Evolutionary conservation across 2,797 vertebrate genomes (phyloP).

Genomic region (Valencia hispanica): DNA sequence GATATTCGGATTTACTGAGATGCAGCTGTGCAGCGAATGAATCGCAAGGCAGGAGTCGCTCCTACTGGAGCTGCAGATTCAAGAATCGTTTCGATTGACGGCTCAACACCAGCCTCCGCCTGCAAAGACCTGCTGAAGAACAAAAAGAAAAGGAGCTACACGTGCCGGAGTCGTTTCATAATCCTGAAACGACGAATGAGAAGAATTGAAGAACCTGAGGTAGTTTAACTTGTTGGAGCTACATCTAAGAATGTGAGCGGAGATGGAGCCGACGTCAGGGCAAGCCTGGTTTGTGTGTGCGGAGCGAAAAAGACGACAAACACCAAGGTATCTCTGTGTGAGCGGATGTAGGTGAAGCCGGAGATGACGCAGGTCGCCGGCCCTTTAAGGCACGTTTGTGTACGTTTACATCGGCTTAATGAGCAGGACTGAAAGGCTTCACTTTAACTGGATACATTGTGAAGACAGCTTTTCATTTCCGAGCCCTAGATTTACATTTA

Average conservation of each 20-base stretch:
- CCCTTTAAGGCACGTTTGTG: slow-evolving; percentile 72
- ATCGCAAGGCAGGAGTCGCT: background rate
- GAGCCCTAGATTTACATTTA: slow-evolving; percentile 56
- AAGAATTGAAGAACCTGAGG: slow-evolving; percentile 53
- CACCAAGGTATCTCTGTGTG: slow-evolving; percentile 68
- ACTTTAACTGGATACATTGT: slow-evolving; percentile 61
- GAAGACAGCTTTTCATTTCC: slow-evolving; percentile 49
- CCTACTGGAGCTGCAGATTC: background rate
- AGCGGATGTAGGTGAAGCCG: slow-evolving; percentile 31
- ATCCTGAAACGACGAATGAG: background rate
- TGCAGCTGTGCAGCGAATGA: background rate
- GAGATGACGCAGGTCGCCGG: slow-evolving; percentile 39
- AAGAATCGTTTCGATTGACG: background rate
- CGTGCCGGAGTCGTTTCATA: slow-evolving; percentile 20
- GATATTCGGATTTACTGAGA: background rate
- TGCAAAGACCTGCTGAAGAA: background rate
- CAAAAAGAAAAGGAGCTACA: background rate
- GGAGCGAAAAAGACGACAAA: background rate
- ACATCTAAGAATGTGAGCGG: slow-evolving; percentile 11
- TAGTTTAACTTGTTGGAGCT: slow-evolving; percentile 59
- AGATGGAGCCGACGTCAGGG: background rate
- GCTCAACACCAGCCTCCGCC: background rate
- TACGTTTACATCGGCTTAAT: slow-evolving; percentile 54
- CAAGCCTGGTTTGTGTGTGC: background rate
- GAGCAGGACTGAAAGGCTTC: slow-evolving; percentile 61